phyloP scores from a whole-genome alignment of 2,113 vertebrate genomes.

The Leucopsar rothschildi region DNA sequence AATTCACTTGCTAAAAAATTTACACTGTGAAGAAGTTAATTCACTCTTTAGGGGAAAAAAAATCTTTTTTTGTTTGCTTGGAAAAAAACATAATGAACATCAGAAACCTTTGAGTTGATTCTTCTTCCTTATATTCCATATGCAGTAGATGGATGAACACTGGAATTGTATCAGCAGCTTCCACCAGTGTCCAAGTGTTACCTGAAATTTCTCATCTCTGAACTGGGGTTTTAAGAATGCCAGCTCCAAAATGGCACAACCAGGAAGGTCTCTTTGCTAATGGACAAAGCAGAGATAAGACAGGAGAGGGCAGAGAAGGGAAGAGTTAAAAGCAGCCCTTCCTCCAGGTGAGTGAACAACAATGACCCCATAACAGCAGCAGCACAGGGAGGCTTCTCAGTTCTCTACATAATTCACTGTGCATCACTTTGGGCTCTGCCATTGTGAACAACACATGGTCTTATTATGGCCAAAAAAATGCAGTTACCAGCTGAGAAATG shows the following conservation, averaged over 20 bases:
- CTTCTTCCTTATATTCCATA: background rate
- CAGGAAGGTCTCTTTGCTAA: background rate
- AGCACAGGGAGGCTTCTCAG: background rate
- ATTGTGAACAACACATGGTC: rapidly evolving
- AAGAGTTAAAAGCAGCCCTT: background rate
- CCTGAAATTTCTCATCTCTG: background rate
- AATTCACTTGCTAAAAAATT: background rate
- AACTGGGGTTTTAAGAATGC: background rate
- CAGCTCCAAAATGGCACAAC: background rate
- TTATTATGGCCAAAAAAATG: background rate
- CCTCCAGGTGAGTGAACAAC: background rate
- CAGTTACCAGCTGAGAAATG: background rate
- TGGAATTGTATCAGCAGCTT: background rate
- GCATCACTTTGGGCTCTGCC: background rate
- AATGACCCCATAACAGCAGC: background rate
- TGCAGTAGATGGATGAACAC: background rate
- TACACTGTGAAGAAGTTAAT: background rate
- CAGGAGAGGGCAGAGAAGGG: background rate
- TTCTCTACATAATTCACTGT: background rate
- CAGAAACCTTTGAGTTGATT: background rate
- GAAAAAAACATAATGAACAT: background rate
- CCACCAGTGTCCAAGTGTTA: rapidly evolving
- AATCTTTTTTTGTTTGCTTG: background rate
- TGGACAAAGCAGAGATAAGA: background rate
- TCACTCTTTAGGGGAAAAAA: background rate